Base-by-base conservation (phyloP, 2,888 invertebrate genomes). In the Dicycla oo region DNA sequence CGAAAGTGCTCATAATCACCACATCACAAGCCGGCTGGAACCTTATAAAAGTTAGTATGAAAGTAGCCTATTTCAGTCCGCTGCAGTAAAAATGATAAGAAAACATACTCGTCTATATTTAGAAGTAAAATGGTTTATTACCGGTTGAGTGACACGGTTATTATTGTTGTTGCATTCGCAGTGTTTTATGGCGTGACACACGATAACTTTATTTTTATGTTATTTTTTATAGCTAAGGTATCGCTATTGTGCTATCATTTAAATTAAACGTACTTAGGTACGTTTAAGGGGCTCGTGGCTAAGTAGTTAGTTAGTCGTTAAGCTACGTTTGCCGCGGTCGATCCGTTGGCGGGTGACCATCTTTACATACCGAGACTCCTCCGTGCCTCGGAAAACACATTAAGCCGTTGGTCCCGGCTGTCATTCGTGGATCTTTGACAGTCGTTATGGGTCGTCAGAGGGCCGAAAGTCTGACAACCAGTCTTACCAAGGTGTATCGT, bases 41-140 rank as follows among this genome's bases (percentile, higher is more conserved):
- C 98, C 70, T 6, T 40, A 26, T 7, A n/a, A 15, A 60, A 65
- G 26, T 64, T 23, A 30, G 20, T 70, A n/a, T 34, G 53, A 11
- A 45, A n/a, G 20, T 1, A 23, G 23, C 13, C 13, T 56, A n/a
- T 15, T 38, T n/a, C 11, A n/a, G 20, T 34, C 56, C 6, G 7
- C 65, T 34, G 23, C 23, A 45, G 4, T 69, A 18, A 66, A 70
- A 45, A 26, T 5, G 5, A 5, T 66, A 23, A 3, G 18, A 34
- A 66, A 47, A 34, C 6, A 38, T 7, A 38, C 8, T 40, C n/a
- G 0, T 54, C 1, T 71, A n/a, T 71, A 47, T 38, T 26, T 54
- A 71, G 15, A 54, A 45, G 34, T 26, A 20, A 15, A 49, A 51
- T 71, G 8, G 11, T 64, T 75, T 75, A 57, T 51, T 26, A 43